Evolutionary conservation across 2,797 vertebrate genomes (phyloP).

Genomic region (Gobio occitaniae): DNA sequence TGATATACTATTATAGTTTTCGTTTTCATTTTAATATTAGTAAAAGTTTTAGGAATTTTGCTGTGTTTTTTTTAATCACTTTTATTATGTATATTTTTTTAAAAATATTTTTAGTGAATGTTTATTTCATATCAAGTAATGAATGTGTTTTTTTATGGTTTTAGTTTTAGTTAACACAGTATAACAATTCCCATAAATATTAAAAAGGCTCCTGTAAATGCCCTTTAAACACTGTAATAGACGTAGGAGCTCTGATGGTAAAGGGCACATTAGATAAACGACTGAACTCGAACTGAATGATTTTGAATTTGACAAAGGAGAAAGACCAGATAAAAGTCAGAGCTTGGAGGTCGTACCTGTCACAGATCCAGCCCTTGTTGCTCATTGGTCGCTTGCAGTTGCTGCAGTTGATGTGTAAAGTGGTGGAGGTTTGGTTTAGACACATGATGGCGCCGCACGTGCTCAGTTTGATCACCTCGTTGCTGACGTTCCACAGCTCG

Average conservation of each 20-base stretch:
- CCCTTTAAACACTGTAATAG: neutral
- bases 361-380: constrained; percentile 97
- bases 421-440: constrained; percentile 96
- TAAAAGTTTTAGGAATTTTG: neutral
- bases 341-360: constrained; percentile 76
- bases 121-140: neutral
- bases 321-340: neutral
- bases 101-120: neutral
- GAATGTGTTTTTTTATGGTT: neutral
- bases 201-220: neutral
- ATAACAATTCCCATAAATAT: neutral
- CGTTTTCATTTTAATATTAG: neutral
- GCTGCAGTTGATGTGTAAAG: constrained; percentile 97
- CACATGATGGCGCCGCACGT: constrained; percentile 93
- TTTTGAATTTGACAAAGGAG: neutral
- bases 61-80: neutral
- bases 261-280: neutral
- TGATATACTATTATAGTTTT: neutral
- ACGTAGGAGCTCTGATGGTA: neutral
- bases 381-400: constrained; percentile 98
- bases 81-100: neutral
- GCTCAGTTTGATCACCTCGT: constrained; percentile 97
- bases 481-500: constrained; percentile 97
- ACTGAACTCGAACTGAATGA: neutral
- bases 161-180: neutral